Base-by-base conservation (phyloP, 1,140 invertebrate genomes). In the Cecropterus lyciades region DNA sequence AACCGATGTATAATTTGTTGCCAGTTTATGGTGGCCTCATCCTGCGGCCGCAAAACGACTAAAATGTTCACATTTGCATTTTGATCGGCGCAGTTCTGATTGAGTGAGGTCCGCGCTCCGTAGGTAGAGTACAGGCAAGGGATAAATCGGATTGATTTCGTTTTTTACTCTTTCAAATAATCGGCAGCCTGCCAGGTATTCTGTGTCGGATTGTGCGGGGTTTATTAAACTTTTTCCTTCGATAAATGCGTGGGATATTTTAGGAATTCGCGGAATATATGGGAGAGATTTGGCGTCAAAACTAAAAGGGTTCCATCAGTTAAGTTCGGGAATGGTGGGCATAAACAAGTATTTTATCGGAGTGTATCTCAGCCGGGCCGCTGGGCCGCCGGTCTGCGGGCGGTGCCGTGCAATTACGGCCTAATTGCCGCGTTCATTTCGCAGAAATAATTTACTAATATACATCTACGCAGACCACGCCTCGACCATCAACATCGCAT, bases 1-100 rank as follows among this genome's bases (percentile, higher is more conserved):
- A 85, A 84, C 79, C 80, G 79, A 77, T 76, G 77, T 85, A 78
- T 90, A 88, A 90, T 90, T 90, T 88, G 87, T 85, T 83, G 77
- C 76, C 79, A 83, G 82, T 84, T 89, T 84, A 84, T 81, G 77
- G 75, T 69, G 75, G 75, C 67, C 72, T 65, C 70, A 60, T 70
- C 63, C 76, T 30, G 72, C 52, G 73, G 67, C 79, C 74, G 79
- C 73, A 82, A 85, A 86, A 88, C 64, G 77, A 82, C 72, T 55
- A 83, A 85, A 82, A 79, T 56, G 62, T 10, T 13, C 45, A 46
- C 75, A 84, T 82, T 83, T 84, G 82, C 84, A 87, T 89, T 87
- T 84, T 87, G 84, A 87, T 87, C 84, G 77, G 72, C 70, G 82
- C 62, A 77, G 83, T 84, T 82, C 76, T 87, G 87, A 89, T 87